Percentiles rank a stretch among this genome's conserved stretches.
Conservation (phyloP, 2,113 vertebrate genomes). For the Chrysochloris asiatica region DNA sequence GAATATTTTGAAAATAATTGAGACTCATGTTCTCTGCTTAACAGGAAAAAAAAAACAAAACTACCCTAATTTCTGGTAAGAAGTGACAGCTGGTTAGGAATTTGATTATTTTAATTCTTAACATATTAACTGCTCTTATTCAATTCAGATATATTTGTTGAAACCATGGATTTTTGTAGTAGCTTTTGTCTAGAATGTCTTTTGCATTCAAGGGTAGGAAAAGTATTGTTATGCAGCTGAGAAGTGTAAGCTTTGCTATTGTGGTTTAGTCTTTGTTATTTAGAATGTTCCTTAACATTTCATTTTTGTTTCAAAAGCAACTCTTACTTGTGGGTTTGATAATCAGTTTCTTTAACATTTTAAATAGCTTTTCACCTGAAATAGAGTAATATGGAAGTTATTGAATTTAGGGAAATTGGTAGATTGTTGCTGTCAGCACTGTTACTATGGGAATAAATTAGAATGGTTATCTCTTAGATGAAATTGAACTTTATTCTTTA, state of each 20-base stretch:
- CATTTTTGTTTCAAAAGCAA: slow-evolving; percentile 44
- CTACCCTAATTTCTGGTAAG: slow-evolving; percentile 6
- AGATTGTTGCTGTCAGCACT: slow-evolving; percentile 34
- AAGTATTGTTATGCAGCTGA: slow-evolving; percentile 16
- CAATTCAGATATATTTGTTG: slow-evolving; percentile 46
- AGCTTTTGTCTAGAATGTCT: slow-evolving; percentile 23
- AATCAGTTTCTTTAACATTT: slow-evolving; percentile 45
- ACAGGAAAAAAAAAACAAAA: slow-evolving; percentile 12
- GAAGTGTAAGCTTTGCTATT: slow-evolving; percentile 6
- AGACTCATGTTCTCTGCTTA: slow-evolving; percentile 32
- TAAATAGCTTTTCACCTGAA: slow-evolving; percentile 40
- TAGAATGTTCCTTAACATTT: slow-evolving; percentile 40
- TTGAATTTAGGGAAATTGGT: slow-evolving; percentile 47
- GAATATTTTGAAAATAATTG: slow-evolving; percentile 38
- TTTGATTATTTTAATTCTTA: slow-evolving; percentile 48
- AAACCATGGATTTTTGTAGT: background rate
- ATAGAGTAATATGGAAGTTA: slow-evolving; percentile 55
- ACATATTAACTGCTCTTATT: background rate
- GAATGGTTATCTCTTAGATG: slow-evolving; percentile 42
- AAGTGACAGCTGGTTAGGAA: slow-evolving; percentile 36
- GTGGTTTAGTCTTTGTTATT: slow-evolving; percentile 51
- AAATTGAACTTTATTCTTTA: slow-evolving; percentile 63
- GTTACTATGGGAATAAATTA: slow-evolving; percentile 51
- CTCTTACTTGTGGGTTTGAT: slow-evolving; percentile 40
- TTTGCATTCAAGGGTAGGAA: background rate